These are phyloP conservation scores for Drosophila sp. DNA, from an alignment of 1,140 invertebrate genomes.

Conservation along the genomic window DNA sequence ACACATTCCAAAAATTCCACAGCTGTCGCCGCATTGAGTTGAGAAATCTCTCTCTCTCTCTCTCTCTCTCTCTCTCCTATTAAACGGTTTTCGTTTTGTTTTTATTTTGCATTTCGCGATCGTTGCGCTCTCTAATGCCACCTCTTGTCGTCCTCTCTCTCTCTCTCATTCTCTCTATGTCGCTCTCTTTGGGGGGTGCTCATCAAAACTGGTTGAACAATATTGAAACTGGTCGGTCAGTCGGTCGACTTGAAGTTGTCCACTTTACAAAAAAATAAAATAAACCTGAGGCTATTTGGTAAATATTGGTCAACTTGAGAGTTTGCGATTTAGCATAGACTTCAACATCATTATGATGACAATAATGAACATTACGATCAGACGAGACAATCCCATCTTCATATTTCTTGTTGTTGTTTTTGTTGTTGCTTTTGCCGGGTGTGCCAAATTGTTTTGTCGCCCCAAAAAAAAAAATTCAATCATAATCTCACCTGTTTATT, in stretches of 20 bases:
- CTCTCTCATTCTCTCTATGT: background rate
- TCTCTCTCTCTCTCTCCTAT: slow-evolving; percentile 2
- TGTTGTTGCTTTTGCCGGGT: slow-evolving; percentile 35
- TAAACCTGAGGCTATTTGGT: slow-evolving; percentile 24
- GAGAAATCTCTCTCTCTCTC: slow-evolving; percentile 3
- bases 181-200: slow-evolving; percentile 1
- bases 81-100: slow-evolving; percentile 50
- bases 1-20: slow-evolving; percentile 61
- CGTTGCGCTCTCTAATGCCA: slow-evolving; percentile 7
- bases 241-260: slow-evolving; percentile 46
- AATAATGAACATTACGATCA: slow-evolving; percentile 37
- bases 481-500: slow-evolving; percentile 34
- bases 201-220: slow-evolving; percentile 63
- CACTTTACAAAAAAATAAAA: slow-evolving; percentile 15
- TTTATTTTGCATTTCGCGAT: slow-evolving; percentile 62
- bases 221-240: slow-evolving; percentile 59
- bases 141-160: slow-evolving; percentile 18
- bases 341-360: slow-evolving; percentile 18
- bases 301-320: slow-evolving; percentile 74
- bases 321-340: slow-evolving; percentile 57
- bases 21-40: slow-evolving; percentile 33
- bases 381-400: slow-evolving; percentile 25
- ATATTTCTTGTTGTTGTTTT: slow-evolving; percentile 41
- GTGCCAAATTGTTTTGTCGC: slow-evolving; percentile 69
- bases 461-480: slow-evolving; percentile 42